Evolutionary conservation across 2,888 invertebrate species (phyloP).

Genomic region (Aquatica leii): DNA sequence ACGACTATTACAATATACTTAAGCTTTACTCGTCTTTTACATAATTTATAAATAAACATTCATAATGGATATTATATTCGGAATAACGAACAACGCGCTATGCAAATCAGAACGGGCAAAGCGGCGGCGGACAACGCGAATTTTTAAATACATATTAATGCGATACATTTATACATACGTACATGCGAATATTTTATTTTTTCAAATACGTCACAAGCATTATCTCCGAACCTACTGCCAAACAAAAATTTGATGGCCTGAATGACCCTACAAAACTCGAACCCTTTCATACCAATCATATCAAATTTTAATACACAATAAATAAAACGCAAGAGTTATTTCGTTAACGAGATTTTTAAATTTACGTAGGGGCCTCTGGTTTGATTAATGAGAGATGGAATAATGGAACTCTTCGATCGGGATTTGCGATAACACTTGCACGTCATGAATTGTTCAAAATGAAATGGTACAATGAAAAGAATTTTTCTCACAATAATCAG

Average conservation of each 20-base stretch:
- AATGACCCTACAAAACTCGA: constrained; percentile 22
- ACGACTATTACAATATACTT: constrained; percentile 56
- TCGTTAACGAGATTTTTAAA: constrained; percentile 59
- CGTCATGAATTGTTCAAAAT: constrained; percentile 46
- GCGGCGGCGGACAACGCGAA: constrained; percentile 40
- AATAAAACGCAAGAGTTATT: constrained; percentile 57
- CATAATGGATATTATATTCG: constrained; percentile 60
- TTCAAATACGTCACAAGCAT: not conserved
- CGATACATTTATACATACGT: constrained; percentile 25
- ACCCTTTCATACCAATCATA: constrained; percentile 48
- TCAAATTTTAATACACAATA: constrained; percentile 56
- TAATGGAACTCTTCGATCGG: constrained; percentile 59
- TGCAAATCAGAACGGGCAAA: constrained; percentile 54
- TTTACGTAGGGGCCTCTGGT: constrained; percentile 55
- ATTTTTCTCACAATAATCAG: constrained; percentile 19
- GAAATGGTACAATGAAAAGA: constrained; percentile 35
- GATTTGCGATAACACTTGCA: constrained; percentile 55
- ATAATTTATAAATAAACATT: constrained; percentile 63
- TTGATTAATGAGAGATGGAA: constrained; percentile 59
- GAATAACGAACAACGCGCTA: constrained; percentile 53
- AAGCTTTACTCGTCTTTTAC: constrained; percentile 58
- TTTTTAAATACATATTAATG: constrained; percentile 30
- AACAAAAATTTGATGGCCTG: constrained; percentile 15
- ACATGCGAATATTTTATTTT: constrained; percentile 2
- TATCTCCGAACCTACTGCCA: constrained; percentile 7